These are phyloP conservation scores for Drosophila nigritarsus DNA, from an alignment of 2,888 invertebrate species.

Conservation along the genomic window DNA sequence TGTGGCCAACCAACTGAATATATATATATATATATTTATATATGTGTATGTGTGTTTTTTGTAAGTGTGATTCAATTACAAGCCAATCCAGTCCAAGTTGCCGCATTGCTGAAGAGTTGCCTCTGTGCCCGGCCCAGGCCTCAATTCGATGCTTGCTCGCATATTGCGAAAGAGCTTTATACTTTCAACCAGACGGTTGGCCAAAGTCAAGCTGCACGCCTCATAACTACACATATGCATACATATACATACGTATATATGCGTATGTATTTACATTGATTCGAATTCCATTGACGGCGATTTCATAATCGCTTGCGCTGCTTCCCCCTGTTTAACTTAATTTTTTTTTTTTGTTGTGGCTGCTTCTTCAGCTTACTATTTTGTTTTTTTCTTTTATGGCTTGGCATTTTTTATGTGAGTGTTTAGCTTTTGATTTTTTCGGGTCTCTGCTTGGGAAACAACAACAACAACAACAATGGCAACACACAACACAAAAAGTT, in stretches of 20 bases:
- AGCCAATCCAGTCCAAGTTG: slow-evolving; percentile 69
- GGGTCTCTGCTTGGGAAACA: slow-evolving; percentile 36
- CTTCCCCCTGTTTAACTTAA: slow-evolving; percentile 60
- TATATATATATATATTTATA: slow-evolving; percentile 9
- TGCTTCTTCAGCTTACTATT: slow-evolving; percentile 47
- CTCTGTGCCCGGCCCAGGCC: slow-evolving; percentile 43
- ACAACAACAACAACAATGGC: slow-evolving; percentile 48
- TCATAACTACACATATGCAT: slow-evolving; percentile 22
- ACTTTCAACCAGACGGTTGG: slow-evolving; percentile 39
- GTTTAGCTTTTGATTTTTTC: slow-evolving; percentile 53
- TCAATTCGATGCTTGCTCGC: slow-evolving; percentile 44
- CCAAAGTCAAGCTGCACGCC: slow-evolving; percentile 61
- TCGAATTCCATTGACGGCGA: slow-evolving; percentile 76
- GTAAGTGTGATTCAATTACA: slow-evolving; percentile 70
- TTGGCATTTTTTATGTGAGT: slow-evolving; percentile 50
- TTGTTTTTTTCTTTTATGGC: slow-evolving; percentile 49
- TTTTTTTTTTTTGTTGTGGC: slow-evolving; percentile 44
- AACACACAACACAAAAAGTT: slow-evolving; percentile 65
- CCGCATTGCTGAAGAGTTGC: slow-evolving; percentile 46
- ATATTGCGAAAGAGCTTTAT: slow-evolving; percentile 68
- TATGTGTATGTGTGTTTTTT: slow-evolving; percentile 6
- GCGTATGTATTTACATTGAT: slow-evolving; percentile 65
- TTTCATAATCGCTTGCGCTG: slow-evolving; percentile 70
- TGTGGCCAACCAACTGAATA: slow-evolving; percentile 46
- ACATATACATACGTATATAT: neutral